phyloP scores from a whole-genome alignment of 2,888 invertebrate species.

The Drosophila kambysellisi region DNA sequence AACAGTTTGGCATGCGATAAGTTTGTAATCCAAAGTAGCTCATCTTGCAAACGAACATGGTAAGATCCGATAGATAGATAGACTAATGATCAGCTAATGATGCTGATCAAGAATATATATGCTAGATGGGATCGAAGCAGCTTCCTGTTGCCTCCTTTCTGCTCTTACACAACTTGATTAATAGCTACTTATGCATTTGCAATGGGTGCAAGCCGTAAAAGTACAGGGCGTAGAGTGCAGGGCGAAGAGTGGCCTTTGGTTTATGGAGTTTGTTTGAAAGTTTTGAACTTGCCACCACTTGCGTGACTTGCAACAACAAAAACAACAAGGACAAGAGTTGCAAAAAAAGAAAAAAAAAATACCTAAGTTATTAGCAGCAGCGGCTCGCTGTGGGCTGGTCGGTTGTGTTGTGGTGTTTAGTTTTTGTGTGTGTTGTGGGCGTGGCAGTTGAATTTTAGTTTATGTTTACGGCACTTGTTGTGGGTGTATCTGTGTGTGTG shows the following conservation, averaged over 20 bases:
- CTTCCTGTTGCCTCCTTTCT: too few species aligned
- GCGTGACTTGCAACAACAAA: constrained; percentile 25
- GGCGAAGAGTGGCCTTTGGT: constrained; percentile 40
- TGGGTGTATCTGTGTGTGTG: constrained; percentile 37
- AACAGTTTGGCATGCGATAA: too few species aligned
- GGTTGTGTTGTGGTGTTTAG: constrained; percentile 31
- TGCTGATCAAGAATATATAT: not conserved
- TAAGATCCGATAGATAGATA: too few species aligned
- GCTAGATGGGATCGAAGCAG: not conserved
- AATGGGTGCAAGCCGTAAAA: constrained; percentile 14
- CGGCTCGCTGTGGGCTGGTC: constrained; percentile 31
- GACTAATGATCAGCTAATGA: too few species aligned
- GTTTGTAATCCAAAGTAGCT: too few species aligned
- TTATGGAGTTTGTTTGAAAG: constrained; percentile 41
- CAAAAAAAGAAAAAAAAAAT: constrained; percentile 34
- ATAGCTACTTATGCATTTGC: not conserved
- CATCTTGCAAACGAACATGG: too few species aligned
- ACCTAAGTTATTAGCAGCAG: constrained; percentile 73
- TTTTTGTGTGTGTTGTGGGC: constrained; percentile 29
- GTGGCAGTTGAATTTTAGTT: constrained; percentile 46
- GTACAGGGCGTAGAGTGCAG: constrained; percentile 29
- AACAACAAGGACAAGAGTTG: not conserved
- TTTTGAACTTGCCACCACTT: constrained; percentile 60
- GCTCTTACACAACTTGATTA: not conserved
- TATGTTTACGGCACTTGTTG: constrained; percentile 60